These are phyloP conservation scores for Tanypteryx hageni DNA, from an alignment of 2,888 invertebrate species.

Conservation along the genomic window DNA sequence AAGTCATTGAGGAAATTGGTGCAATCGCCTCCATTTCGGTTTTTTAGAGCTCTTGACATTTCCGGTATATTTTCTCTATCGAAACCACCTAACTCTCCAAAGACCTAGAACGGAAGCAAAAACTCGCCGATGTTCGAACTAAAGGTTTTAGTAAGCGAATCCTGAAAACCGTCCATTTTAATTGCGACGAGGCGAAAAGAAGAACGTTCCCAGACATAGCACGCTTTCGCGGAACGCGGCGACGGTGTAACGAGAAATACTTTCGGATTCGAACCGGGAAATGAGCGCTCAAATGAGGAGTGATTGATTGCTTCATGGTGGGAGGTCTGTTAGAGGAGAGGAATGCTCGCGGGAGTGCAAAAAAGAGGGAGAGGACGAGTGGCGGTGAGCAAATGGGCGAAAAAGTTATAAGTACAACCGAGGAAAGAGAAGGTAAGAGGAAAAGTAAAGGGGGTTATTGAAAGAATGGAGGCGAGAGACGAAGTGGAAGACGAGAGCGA, in stretches of 20 bases:
- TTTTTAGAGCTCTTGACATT: too few species aligned
- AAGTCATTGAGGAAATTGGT: too few species aligned
- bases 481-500: background rate
- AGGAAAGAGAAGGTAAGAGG: background rate
- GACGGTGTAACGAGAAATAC: background rate
- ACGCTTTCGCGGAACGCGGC: constrained; percentile 4
- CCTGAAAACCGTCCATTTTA: background rate
- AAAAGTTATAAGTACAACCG: background rate
- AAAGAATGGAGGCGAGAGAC: background rate
- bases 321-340: constrained; percentile 22
- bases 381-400: background rate
- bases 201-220: background rate
- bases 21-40: too few species aligned
- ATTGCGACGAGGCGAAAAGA: constrained; percentile 3
- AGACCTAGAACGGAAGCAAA: background rate
- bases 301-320: constrained; percentile 45
- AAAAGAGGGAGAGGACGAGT: background rate
- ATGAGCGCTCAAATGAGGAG: constrained; percentile 46
- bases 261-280: constrained; percentile 46
- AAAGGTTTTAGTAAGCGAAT: background rate
- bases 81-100: background rate
- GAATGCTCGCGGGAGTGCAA: constrained; percentile 9
- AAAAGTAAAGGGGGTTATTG: background rate
- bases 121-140: background rate
- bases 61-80: background rate